A percentile compares a stretch with the other conserved stretches of the same genome.
These are phyloP conservation scores for Amblyornis subalaris DNA, from an alignment of 2,113 vertebrate genomes.

Conservation along the genomic window DNA sequence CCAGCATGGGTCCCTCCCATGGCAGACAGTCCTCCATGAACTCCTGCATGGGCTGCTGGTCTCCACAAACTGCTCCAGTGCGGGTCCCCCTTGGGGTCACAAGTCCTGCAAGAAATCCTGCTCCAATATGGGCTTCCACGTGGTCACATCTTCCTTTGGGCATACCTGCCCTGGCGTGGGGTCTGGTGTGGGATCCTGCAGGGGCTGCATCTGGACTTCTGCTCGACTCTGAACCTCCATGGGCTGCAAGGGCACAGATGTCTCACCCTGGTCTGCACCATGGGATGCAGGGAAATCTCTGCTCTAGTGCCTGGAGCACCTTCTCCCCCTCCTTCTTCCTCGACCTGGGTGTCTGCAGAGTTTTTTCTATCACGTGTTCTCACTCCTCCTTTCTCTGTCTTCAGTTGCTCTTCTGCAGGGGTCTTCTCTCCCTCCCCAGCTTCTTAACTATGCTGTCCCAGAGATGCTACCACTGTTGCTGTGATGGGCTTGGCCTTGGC, in stretches of 20 bases:
- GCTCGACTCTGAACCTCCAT: background rate
- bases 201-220: background rate
- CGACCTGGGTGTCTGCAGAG: too few relatives aligned
- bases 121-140: background rate
- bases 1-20: background rate
- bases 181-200: background rate
- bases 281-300: background rate
- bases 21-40: background rate
- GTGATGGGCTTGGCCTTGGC: background rate
- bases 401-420: background rate
- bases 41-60: background rate
- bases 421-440: background rate
- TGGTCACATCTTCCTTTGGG: fast-evolving
- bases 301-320: too few relatives aligned
- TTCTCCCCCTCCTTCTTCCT: background rate
- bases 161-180: fast-evolving
- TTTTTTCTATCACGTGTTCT: fast-evolving
- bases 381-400: background rate
- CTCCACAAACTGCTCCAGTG: background rate
- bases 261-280: background rate
- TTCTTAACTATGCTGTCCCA: background rate
- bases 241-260: background rate
- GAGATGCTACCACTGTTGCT: background rate
- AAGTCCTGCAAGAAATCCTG: background rate
- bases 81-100: background rate